These are phyloP conservation scores for Sarcophaga rosellei DNA, from an alignment of 2,888 invertebrate species.

Conservation along the genomic window DNA sequence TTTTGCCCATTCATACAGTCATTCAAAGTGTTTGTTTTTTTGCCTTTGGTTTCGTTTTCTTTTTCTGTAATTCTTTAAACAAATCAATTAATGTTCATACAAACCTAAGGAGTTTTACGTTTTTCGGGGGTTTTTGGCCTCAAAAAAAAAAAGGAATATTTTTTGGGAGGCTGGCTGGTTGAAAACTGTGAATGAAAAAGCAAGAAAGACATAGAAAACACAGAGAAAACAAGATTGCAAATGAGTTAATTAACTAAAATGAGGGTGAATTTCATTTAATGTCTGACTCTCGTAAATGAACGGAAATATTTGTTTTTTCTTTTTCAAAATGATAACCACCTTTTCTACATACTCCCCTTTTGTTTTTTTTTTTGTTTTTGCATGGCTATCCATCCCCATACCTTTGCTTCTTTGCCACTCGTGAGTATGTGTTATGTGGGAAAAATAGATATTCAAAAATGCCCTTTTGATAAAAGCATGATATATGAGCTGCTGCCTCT, in stretches of 20 bases:
- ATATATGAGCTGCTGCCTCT: slow-evolving; percentile 50
- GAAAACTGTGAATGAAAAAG: slow-evolving; percentile 4
- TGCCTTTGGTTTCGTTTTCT: slow-evolving; percentile 26
- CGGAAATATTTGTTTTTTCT: slow-evolving; percentile 17
- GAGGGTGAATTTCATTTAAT: slow-evolving; percentile 77
- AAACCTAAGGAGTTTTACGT: slow-evolving; percentile 53
- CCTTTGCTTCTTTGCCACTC: background rate
- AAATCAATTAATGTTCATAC: slow-evolving; percentile 77
- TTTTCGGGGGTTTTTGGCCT: slow-evolving; percentile 32
- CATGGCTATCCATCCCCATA: background rate
- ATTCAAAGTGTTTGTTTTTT: slow-evolving; percentile 3
- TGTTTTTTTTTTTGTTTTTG: slow-evolving; percentile 44
- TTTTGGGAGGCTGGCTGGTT: background rate
- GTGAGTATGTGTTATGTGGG: background rate
- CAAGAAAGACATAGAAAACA: slow-evolving; percentile 42
- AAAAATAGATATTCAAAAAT: slow-evolving; percentile 12
- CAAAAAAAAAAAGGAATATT: background rate
- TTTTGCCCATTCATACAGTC: slow-evolving; percentile 61
- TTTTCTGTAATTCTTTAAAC: slow-evolving; percentile 64
- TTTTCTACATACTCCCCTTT: background rate
- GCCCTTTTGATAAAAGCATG: slow-evolving; percentile 39
- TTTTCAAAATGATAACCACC: slow-evolving; percentile 45
- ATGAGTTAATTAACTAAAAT: slow-evolving; percentile 82
- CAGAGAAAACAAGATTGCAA: slow-evolving; percentile 72
- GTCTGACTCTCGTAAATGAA: slow-evolving; percentile 32